Base-by-base conservation (phyloP, 2,888 invertebrate species). In the Catocala sponsa region DNA sequence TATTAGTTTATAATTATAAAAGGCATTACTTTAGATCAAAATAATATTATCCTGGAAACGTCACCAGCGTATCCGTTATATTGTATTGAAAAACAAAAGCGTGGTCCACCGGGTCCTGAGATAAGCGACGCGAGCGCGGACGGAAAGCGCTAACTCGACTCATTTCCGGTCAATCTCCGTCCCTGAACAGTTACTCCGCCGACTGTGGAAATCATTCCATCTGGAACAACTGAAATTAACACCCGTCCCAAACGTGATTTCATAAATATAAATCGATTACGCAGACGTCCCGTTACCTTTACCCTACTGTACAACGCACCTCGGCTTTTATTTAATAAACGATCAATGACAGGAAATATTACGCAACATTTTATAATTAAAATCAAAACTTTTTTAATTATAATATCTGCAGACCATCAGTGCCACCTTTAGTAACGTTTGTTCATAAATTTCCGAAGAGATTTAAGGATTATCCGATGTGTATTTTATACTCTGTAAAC, bases 141-240 rank as follows among this genome's bases (percentile, higher is more conserved):
- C 61, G 59, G 78, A 68, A 80, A 70, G 59, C 46, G 72, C 66
- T 70, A 78, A 76, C 79, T 78, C 63, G n/a, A 57, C 63, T 72
- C 59, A 81, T 81, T 84, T 83, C 82, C 84, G 64, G 57, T 69
- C 79, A 82, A 84, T 84, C 77, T 82, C 80, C 79, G 79, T 54
- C 55, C 9, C 62, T 63, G 70, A 65, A 73, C 72, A 58, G 64
- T 59, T 49, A 63, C 65, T 59, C 49, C 42, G 25, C 41, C 15
- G 51, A 5, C 49, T 65, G n/a, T 55, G 51, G 25, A 59, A 57
- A 63, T 55, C 57, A 68, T 67, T 63, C 33, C 62, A 63, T 60
- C 46, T 44, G 59, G 49, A 63, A 70, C 56, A 48, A 74, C 48
- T 32, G 38, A 43, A 67, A 68, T 72, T 65, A 72, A 61, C 41